A percentile compares a stretch with the other conserved stretches of the same genome.
phyloP scores from a whole-genome alignment of 1,140 invertebrate genomes.

The Protaetia brevitarsis region DNA sequence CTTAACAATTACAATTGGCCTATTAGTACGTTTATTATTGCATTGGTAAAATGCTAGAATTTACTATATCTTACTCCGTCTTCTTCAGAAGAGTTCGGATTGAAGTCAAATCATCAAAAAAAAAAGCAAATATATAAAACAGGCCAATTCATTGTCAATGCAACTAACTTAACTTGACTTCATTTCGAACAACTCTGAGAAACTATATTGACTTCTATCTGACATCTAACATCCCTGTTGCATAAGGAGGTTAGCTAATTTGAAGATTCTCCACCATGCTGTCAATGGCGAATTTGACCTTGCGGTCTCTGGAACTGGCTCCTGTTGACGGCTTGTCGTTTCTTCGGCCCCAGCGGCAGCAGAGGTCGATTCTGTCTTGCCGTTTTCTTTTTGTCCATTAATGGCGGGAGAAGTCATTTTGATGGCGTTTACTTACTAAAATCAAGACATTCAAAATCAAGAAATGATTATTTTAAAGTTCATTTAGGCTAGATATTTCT shows the following conservation, averaged over 20 bases:
- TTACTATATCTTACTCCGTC: background rate
- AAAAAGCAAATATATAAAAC: constrained; percentile 19
- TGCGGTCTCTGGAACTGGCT: constrained; percentile 11
- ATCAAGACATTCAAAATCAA: too few species aligned
- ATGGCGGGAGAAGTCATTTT: constrained; percentile 47
- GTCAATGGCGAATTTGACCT: constrained; percentile 45
- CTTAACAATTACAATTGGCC: background rate
- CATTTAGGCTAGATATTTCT: too few species aligned
- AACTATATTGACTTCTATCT: background rate
- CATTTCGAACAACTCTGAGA: background rate
- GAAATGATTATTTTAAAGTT: too few species aligned
- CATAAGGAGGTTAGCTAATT: constrained; percentile 56
- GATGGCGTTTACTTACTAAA: constrained; percentile 17
- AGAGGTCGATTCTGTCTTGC: constrained; percentile 36
- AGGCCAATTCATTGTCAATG: too few species aligned
- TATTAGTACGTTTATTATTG: constrained; percentile 1
- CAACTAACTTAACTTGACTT: background rate
- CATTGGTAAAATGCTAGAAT: constrained; percentile 3
- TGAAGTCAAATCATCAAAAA: background rate
- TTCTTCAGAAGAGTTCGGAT: background rate
- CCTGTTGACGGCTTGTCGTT: background rate
- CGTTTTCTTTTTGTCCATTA: constrained; percentile 40
- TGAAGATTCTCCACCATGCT: constrained; percentile 56
- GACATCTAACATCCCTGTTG: constrained; percentile 55
- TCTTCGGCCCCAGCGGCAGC: constrained; percentile 24